phyloP scores from a whole-genome alignment of 2,797 vertebrate genomes.

The Catharus ustulatus region DNA sequence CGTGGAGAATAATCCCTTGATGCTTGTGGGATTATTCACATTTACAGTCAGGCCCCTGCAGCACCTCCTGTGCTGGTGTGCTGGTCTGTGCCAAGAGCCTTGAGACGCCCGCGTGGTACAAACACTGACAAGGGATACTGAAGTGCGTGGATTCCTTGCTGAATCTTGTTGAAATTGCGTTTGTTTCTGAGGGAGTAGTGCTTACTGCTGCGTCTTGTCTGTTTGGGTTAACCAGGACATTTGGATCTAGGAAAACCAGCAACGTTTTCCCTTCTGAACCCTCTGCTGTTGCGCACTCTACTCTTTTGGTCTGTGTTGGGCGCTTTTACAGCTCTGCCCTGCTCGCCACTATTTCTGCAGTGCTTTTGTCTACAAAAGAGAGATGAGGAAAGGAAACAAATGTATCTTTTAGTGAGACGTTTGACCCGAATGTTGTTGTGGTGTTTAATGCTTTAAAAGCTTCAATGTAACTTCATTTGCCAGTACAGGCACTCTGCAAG shows the following conservation, averaged over 20 bases:
- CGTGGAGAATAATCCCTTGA: slow-evolving; percentile 28
- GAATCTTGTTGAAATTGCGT: not conserved
- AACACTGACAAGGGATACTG: not conserved
- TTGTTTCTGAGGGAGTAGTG: not conserved
- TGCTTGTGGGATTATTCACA: slow-evolving; percentile 24
- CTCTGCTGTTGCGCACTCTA: not conserved
- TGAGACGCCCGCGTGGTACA: fast-evolving
- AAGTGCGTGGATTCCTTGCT: not conserved
- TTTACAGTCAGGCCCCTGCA: slow-evolving; percentile 24
- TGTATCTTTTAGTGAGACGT: not conserved
- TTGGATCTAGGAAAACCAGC: not conserved
- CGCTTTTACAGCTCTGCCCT: not conserved
- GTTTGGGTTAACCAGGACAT: not conserved
- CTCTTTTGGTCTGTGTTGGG: not conserved
- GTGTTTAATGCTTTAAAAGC: not conserved
- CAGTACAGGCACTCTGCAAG: not conserved
- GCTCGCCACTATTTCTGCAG: not conserved
- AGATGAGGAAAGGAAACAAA: not conserved
- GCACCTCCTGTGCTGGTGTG: not conserved
- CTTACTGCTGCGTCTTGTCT: not conserved
- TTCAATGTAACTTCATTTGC: not conserved
- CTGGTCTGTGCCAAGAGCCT: not conserved
- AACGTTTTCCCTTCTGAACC: not conserved
- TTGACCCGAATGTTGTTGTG: not conserved
- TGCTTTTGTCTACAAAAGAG: not conserved